A percentile compares a stretch with the other conserved stretches of the same genome.
phyloP scores from a whole-genome alignment of 2,888 invertebrate genomes.

The Criorhina ranunculi region DNA sequence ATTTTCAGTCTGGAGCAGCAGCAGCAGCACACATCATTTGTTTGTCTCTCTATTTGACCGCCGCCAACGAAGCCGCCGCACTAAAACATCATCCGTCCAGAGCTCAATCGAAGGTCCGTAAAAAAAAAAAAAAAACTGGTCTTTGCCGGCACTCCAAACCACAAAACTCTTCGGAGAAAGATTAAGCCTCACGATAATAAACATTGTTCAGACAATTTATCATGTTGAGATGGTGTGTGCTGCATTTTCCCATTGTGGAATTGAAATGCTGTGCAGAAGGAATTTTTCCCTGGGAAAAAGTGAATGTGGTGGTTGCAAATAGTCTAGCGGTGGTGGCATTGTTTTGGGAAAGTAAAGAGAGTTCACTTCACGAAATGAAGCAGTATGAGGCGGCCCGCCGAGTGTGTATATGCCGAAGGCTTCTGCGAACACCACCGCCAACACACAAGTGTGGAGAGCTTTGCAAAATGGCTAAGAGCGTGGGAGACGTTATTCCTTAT shows the following conservation, averaged over 20 bases:
- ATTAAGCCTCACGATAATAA: slow-evolving; percentile 71
- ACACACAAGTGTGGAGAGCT: slow-evolving; percentile 56
- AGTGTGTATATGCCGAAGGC: slow-evolving; percentile 53
- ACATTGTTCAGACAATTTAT: slow-evolving; percentile 73
- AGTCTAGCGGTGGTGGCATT: slow-evolving; percentile 29
- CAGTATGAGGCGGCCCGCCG: slow-evolving; percentile 48
- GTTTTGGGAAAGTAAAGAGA: slow-evolving; percentile 73
- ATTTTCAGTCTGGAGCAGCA: slow-evolving; percentile 69
- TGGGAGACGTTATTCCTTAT: slow-evolving; percentile 75
- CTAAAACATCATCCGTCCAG: slow-evolving; percentile 46
- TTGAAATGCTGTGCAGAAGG: slow-evolving; percentile 64
- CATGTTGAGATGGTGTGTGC: slow-evolving; percentile 63
- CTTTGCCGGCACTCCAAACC: slow-evolving; percentile 55
- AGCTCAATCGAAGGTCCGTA: slow-evolving; percentile 55
- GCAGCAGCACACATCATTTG: slow-evolving; percentile 64
- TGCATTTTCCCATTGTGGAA: slow-evolving; percentile 65
- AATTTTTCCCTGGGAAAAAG: slow-evolving; percentile 67
- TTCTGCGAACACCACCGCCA: slow-evolving; percentile 49
- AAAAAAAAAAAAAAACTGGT: too few relatives aligned
- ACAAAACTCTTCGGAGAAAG: slow-evolving; percentile 57
- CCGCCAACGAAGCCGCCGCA: slow-evolving; percentile 68
- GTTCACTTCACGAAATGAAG: slow-evolving; percentile 51
- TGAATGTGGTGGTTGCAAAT: slow-evolving; percentile 60
- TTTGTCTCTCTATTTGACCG: slow-evolving; percentile 61
- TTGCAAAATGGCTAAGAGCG: slow-evolving; percentile 66